Evolutionary conservation across 2,113 vertebrate genomes (phyloP).

Genomic region (Aldabrachelys gigantea): DNA sequence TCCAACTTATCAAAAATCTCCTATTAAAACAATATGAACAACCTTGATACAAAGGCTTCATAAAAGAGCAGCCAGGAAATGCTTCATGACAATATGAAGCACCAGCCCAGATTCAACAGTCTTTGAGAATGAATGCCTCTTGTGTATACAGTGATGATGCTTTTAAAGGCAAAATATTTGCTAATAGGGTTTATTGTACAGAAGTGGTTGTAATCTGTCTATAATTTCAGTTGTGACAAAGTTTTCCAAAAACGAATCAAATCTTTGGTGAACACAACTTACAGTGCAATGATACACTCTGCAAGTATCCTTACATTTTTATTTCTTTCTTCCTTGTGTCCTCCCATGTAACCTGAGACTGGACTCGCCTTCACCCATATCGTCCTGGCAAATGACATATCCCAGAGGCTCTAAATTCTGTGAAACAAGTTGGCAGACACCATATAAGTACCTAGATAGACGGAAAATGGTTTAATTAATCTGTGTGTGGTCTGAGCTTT

Average conservation of each 20-base stretch:
- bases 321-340: neutral
- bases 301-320: neutral
- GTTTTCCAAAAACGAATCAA: neutral
- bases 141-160: neutral
- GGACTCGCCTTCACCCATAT: neutral
- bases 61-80: neutral
- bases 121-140: neutral
- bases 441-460: neutral
- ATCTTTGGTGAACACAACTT: neutral
- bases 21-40: neutral
- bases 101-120: neutral
- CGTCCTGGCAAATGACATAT: neutral
- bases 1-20: neutral
- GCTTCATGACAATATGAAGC: neutral
- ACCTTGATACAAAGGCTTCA: neutral
- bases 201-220: neutral
- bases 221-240: neutral
- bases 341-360: neutral
- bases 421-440: neutral
- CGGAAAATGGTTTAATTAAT: neutral
- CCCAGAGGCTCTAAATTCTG: rapidly evolving
- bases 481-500: neutral
- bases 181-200: neutral
- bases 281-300: neutral
- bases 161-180: neutral